Conservation (phyloP, 2,888 invertebrate species). For the Athalia rosae region DNA sequence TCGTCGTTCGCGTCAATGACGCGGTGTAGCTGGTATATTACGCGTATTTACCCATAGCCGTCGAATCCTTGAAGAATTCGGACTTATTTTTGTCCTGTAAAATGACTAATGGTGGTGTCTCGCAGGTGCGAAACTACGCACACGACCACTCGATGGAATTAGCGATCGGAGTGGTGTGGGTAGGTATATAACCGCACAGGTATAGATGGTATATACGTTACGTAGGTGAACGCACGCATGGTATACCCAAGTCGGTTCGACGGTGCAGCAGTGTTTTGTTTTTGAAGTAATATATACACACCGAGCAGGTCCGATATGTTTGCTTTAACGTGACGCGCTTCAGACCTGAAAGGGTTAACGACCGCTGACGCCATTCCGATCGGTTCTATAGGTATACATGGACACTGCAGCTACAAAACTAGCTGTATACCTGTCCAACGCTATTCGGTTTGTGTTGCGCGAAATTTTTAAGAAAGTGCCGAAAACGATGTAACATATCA, state of each 20-base stretch:
- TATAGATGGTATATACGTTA: slow-evolving; percentile 8
- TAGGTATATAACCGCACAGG: no score
- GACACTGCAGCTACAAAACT: not conserved
- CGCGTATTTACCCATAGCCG: not conserved
- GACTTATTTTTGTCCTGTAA: slow-evolving; percentile 18
- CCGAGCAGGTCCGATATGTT: slow-evolving; percentile 40
- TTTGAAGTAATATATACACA: slow-evolving; percentile 18
- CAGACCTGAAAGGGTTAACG: slow-evolving; percentile 31
- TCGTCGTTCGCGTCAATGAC: no score
- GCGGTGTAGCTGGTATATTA: not conserved
- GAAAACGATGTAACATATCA: no score
- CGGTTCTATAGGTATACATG: not conserved
- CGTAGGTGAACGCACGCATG: not conserved
- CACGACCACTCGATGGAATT: no score
- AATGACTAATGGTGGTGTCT: slow-evolving; percentile 32
- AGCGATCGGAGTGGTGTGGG: no score
- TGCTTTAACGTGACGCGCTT: slow-evolving; percentile 43
- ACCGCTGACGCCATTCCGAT: slow-evolving; percentile 16
- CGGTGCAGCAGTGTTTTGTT: slow-evolving; percentile 35
- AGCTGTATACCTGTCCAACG: not conserved
- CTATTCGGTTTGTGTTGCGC: no score
- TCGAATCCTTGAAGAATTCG: slow-evolving; percentile 17
- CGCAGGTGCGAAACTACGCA: no score
- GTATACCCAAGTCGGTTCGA: slow-evolving; percentile 13
- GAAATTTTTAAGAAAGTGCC: no score